phyloP scores from a whole-genome alignment of 1,140 invertebrate genomes.

The Phymorhynchus buccinoides region DNA sequence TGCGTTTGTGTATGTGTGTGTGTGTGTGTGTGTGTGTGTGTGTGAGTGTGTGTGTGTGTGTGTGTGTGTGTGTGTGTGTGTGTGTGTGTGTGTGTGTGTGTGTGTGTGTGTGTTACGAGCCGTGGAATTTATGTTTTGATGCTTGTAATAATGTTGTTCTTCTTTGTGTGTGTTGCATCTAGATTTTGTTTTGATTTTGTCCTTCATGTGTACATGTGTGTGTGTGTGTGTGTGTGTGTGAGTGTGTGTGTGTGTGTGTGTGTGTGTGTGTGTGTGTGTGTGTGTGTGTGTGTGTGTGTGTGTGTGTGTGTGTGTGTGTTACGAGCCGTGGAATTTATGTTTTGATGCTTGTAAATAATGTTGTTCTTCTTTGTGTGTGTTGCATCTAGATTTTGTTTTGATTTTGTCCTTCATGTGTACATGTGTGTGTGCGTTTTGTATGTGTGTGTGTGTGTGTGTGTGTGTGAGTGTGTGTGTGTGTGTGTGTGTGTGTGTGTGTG shows the following conservation, averaged over 20 bases:
- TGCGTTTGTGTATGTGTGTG: no score
- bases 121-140: no score
- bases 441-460: neutral
- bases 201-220: neutral
- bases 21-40: neutral
- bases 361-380: no score
- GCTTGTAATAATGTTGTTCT: no score
- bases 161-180: no score
- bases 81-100: neutral
- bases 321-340: no score
- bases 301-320: conserved; percentile 6
- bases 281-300: neutral
- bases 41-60: neutral
- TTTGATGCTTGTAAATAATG: no score
- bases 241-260: neutral
- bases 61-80: neutral
- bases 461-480: neutral
- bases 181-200: no score
- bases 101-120: conserved; percentile 11
- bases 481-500: neutral
- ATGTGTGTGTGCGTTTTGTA: neutral
- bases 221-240: neutral
- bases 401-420: no score
- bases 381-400: no score
- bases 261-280: neutral